Evolutionary conservation across 2,113 vertebrate species (phyloP).

Genomic region (Bungarus multicinctus): DNA sequence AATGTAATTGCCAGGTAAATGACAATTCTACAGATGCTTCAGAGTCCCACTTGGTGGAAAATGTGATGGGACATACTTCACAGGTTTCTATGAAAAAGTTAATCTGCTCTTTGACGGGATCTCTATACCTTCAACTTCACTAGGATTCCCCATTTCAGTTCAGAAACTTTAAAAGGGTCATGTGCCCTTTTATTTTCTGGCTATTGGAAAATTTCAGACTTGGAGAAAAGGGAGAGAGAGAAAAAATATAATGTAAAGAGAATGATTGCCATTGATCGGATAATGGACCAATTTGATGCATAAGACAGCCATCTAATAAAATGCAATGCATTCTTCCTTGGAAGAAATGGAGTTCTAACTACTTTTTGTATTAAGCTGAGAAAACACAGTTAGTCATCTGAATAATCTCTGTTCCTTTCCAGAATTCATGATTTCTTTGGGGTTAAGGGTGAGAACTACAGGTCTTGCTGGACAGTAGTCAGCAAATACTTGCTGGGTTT

Average conservation of each 20-base stretch:
- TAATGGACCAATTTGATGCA: background rate
- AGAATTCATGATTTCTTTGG: background rate
- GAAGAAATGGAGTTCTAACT: background rate
- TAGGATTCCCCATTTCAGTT: background rate
- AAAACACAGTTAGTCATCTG: background rate
- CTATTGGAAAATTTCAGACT: background rate
- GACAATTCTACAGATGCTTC: background rate
- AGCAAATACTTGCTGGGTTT: background rate
- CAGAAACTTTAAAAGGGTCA: background rate
- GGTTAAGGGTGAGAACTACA: background rate
- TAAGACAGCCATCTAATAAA: background rate
- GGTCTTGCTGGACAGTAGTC: background rate
- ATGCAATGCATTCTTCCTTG: background rate
- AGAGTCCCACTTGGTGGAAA: background rate
- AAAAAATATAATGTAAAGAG: background rate
- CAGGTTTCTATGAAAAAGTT: background rate
- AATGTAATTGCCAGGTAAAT: background rate
- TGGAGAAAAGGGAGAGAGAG: background rate
- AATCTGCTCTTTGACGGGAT: background rate
- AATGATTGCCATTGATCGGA: background rate
- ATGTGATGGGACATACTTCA: background rate
- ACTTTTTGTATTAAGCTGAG: background rate
- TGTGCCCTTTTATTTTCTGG: background rate
- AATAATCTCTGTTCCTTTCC: background rate
- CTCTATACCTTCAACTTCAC: background rate